These are phyloP conservation scores for Marmota monax DNA, from an alignment of 2,113 vertebrate genomes.

Conservation along the genomic window DNA sequence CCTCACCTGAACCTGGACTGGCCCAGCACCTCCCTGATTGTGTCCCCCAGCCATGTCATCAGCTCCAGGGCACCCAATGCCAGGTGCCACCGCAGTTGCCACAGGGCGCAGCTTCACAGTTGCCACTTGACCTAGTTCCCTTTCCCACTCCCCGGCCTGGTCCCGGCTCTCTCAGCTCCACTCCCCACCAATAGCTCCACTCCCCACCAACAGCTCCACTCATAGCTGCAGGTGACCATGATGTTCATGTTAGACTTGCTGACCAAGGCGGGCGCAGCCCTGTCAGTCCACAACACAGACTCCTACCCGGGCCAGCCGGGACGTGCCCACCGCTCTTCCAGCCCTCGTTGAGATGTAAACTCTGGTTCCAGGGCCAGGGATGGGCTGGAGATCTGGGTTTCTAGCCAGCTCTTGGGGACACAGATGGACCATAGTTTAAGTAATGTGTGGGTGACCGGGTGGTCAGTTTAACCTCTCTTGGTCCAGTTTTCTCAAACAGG, in stretches of 20 bases:
- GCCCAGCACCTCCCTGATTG: background rate
- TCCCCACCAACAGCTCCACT: background rate
- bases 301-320: background rate
- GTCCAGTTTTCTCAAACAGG: background rate
- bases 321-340: too few species aligned
- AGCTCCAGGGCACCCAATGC: background rate
- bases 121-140: background rate
- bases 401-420: background rate
- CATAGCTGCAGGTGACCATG: background rate
- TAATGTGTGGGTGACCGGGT: background rate
- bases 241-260: background rate
- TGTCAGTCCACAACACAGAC: background rate
- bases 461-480: background rate
- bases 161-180: background rate
- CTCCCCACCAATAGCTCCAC: background rate
- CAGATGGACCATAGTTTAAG: background rate
- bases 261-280: rapidly evolving
- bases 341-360: background rate
- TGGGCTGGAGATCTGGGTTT: background rate
- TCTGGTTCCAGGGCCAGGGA: background rate
- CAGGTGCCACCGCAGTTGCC: background rate
- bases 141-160: background rate
- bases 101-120: background rate
- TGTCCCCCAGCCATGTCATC: background rate
- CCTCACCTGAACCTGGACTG: too few species aligned